Base-by-base conservation (phyloP, 2,797 vertebrate genomes). In the Oreortyx pictus region DNA sequence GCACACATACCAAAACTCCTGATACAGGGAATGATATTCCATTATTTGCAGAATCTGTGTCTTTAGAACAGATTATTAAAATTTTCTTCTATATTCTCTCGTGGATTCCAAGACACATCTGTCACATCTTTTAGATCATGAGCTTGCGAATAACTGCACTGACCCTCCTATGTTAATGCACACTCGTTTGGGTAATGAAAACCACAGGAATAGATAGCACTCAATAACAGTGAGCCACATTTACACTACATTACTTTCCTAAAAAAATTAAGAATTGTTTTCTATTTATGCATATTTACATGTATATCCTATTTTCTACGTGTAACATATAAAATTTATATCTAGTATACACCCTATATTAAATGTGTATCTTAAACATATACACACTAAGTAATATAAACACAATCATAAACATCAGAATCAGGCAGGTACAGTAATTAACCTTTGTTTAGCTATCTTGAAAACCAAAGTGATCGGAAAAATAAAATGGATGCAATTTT, bases 401-500 rank as follows among this genome's bases (percentile, higher is more conserved):
- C 20, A 20, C 50, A 70, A 7, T 57, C 5, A 3, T 27, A 72
- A 80, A 41, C 14, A 57, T 33, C 15, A 81, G 35, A 82, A 90
- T 73, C 8, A 54, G 19, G 11, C 6, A 74, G 25, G 5, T 41
- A 74, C 35, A 56, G 60, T 47, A 35, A 85, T 8, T 20, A 79
- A 6, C 24, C 60, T 60, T 83, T 81, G 22, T 39, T 5, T 14
- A 86, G 52, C 9, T 57, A 80, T 14, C 25, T 18, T 90, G 85
- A 85, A 89, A 89, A 79, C 12, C 19, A 75, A 77, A 71, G 14
- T 15, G 11, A 44, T 9, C 0, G 2, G 27, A 83, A 92, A 84
- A 76, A 71, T 35, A 73, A 62, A 31, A 80, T 8, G 20, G 76
- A 72, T 25, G 6, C 73, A 43, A 44, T 17, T 82, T 88, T 97